Percentiles rank a stretch among this genome's conserved stretches.
phyloP scores from a whole-genome alignment of 2,888 invertebrate species.

The Acronicta leporina region DNA sequence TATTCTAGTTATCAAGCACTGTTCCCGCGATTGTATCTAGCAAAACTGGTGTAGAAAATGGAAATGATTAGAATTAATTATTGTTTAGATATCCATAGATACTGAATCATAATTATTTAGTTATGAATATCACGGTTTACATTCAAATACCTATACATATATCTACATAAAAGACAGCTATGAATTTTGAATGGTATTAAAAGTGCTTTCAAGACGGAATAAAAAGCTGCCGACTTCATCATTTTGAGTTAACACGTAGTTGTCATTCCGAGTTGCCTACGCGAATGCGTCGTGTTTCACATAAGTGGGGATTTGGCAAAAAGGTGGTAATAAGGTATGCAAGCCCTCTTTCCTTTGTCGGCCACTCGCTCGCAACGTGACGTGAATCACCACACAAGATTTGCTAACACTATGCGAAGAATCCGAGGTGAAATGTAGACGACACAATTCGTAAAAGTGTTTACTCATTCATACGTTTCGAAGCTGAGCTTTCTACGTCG shows the following conservation, averaged over 20 bases:
- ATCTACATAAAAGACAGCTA: conserved; percentile 17
- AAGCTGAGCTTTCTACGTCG: conserved; percentile 60
- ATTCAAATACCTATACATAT: conserved; percentile 8
- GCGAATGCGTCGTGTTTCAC: conserved; percentile 82
- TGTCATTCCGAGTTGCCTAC: conserved; percentile 79
- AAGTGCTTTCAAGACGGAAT: conserved; percentile 46
- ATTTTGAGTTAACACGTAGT: conserved; percentile 74
- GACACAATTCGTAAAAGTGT: conserved; percentile 75
- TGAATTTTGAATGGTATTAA: conserved; percentile 44
- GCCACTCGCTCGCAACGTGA: conserved; percentile 87
- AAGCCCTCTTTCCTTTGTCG: conserved; percentile 88
- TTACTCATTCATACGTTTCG: conserved; percentile 75
- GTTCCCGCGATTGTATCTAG: background rate
- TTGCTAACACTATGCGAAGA: conserved; percentile 77
- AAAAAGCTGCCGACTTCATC: conserved; percentile 57
- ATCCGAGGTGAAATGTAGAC: conserved; percentile 75
- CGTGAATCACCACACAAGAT: conserved; percentile 82
- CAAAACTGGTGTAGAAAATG: background rate
- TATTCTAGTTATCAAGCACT: background rate
- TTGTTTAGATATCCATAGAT: conserved; percentile 5
- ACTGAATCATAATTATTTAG: conserved; percentile 15
- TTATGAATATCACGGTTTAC: conserved; percentile 30
- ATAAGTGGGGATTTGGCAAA: conserved; percentile 86
- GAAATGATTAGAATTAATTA: no score
- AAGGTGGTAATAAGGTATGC: conserved; percentile 89